phyloP scores from a whole-genome alignment of 1,140 invertebrate species.

The Zaprionus lachaisei region DNA sequence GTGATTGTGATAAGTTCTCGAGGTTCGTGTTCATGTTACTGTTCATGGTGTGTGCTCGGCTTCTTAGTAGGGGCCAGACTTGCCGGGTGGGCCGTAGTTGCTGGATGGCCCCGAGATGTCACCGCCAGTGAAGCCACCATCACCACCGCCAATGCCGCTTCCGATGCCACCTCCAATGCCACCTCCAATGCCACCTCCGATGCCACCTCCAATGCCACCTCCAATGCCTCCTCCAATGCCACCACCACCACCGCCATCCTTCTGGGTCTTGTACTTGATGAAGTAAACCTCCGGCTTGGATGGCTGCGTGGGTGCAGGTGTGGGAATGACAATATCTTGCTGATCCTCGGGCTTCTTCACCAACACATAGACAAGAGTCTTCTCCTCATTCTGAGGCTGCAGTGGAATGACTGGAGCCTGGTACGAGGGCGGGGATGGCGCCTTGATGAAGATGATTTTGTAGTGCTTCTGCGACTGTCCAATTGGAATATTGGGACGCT shows the following conservation, averaged over 20 bases:
- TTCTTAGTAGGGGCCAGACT: slow-evolving; percentile 83
- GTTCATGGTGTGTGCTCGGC: slow-evolving; percentile 13
- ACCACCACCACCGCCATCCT: slow-evolving; percentile 85
- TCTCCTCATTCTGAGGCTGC: slow-evolving; percentile 92
- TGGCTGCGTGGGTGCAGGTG: slow-evolving; percentile 90
- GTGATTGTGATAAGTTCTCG: slow-evolving; percentile 53
- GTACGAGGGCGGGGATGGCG: slow-evolving; percentile 91
- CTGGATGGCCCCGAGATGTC: slow-evolving; percentile 85
- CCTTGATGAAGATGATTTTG: slow-evolving; percentile 96
- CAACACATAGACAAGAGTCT: slow-evolving; percentile 95
- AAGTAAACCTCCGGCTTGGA: slow-evolving; percentile 95
- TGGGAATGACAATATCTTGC: slow-evolving; percentile 90
- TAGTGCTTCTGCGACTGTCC: slow-evolving; percentile 92
- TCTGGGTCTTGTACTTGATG: slow-evolving; percentile 94
- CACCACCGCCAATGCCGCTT: slow-evolving; percentile 77
- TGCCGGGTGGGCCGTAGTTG: slow-evolving; percentile 88
- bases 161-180: slow-evolving; percentile 76
- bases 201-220: slow-evolving; percentile 83
- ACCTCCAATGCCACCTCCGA: slow-evolving; percentile 54
- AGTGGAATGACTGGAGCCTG: slow-evolving; percentile 90
- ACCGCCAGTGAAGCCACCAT: slow-evolving; percentile 68
- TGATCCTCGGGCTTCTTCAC: slow-evolving; percentile 93
- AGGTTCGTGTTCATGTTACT: slow-evolving; percentile 34
- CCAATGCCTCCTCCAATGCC: slow-evolving; percentile 75
- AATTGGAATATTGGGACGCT: slow-evolving; percentile 86